These are phyloP conservation scores for Dynastes grantii DNA, from an alignment of 2,888 invertebrate genomes.

Conservation along the genomic window DNA sequence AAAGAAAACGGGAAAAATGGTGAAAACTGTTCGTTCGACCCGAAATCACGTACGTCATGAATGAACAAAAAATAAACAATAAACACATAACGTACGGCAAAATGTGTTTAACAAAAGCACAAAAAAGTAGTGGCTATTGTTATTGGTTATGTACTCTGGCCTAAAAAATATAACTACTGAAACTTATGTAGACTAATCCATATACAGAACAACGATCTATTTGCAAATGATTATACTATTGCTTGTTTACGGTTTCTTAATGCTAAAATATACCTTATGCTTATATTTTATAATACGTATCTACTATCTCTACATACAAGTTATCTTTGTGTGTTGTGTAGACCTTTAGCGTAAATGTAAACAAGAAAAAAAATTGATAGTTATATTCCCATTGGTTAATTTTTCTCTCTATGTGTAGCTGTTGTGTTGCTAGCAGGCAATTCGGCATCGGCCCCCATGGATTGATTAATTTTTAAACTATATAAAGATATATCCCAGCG, in stretches of 20 bases:
- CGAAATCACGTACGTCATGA: conserved; percentile 15
- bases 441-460: conserved; percentile 55
- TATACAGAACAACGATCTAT: conserved; percentile 72
- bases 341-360: conserved; percentile 70
- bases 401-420: conserved; percentile 71
- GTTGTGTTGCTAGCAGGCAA: conserved; percentile 69
- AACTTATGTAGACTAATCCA: conserved; percentile 71
- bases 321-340: conserved; percentile 72
- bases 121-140: conserved; percentile 42
- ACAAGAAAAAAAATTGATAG: conserved; percentile 61
- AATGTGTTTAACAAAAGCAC: conserved; percentile 37
- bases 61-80: conserved; percentile 6
- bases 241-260: conserved; percentile 70
- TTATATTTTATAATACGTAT: conserved; percentile 63
- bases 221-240: conserved; percentile 66
- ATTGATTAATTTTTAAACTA: neutral
- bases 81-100: conserved; percentile 7
- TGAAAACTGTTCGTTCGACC: conserved; percentile 37
- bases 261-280: conserved; percentile 66
- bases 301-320: conserved; percentile 68
- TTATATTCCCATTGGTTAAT: conserved; percentile 70
- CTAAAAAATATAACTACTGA: conserved; percentile 60
- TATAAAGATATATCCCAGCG: conserved; percentile 1
- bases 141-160: conserved; percentile 47
- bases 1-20: conserved; percentile 9